Base-by-base conservation (phyloP, 2,797 vertebrate genomes). In the Mus caroli region DNA sequence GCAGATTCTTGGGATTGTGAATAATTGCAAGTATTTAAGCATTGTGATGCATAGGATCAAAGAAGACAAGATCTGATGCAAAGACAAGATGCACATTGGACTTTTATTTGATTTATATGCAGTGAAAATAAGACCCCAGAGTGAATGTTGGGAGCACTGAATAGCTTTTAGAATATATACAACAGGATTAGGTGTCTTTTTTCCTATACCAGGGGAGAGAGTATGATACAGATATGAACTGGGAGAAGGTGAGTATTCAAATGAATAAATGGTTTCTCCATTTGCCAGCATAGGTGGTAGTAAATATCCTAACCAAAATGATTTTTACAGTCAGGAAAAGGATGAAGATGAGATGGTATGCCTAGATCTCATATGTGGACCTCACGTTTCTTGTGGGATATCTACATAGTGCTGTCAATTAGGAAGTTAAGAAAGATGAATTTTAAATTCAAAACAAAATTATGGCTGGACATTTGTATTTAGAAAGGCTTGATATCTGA, bases 31-130 rank as follows among this genome's bases (percentile, higher is more conserved):
- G 12, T 56, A 77, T 80, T 77, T 86, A 92, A 95, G 71, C 26
- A 34, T 2, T 46, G 13, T 54, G 77, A 22, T 34, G 76, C 58
- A 6, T 1, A 64, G 34, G 52, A 12, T 71, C 10, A 64, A 50
- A 76, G 84, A 56, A 78, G 62, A 87, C 13, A 15, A 76, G 50
- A 34, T 90, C 13, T 90, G 37, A 73, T 19, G 7, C 37, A 37
- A 89, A 95, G 67, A 90, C 0, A 86, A 64, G 43, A 52, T 83
- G 83, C 37, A 67, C 13, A n/a, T 11, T 56, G n/a, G 28, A 88
- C 62, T 95, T 87, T 60, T 3, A 93, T 90, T 96, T 90, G 54
- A 90, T 82, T 77, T 37, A 1, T 50, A 69, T 58, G 58, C 52
- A 77, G 69, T 24, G 7, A 92, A 92, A 88, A 90, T 58, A 67